phyloP scores from a whole-genome alignment of 2,113 vertebrate species.

The Mugil cephalus region DNA sequence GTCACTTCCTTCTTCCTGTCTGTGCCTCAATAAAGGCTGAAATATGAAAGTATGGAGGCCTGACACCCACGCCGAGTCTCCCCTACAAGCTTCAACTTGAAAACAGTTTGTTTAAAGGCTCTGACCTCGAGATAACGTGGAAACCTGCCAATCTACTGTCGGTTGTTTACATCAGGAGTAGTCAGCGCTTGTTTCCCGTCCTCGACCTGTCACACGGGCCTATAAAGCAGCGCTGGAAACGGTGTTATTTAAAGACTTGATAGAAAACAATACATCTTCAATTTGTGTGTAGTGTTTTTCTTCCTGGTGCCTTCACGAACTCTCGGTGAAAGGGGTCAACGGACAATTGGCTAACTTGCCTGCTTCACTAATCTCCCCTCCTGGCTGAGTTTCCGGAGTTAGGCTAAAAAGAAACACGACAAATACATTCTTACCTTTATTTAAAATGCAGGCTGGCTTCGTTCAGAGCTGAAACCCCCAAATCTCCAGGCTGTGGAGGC shows the following conservation, averaged over 20 bases:
- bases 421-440: slow-evolving; percentile 11
- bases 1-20: background rate
- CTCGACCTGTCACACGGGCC: slow-evolving; percentile 15
- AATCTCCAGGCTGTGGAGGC: background rate
- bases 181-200: background rate
- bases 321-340: background rate
- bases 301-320: fast-evolving
- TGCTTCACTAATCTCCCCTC: slow-evolving; percentile 32
- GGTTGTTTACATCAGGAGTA: background rate
- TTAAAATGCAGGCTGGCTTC: background rate
- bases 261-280: no score
- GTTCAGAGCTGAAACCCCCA: background rate
- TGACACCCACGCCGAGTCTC: background rate
- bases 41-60: slow-evolving; percentile 8
- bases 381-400: background rate
- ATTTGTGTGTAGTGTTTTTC: background rate
- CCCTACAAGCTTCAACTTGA: background rate
- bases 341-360: slow-evolving; percentile 13
- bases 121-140: background rate
- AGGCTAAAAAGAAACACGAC: background rate
- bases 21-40: fast-evolving
- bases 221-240: background rate
- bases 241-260: no score
- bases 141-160: background rate
- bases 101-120: background rate